Evolutionary conservation across 2,797 vertebrate genomes (phyloP), one percentile per base, ranked within the genome.

Genomic region (Spondyliosoma cantharus): DNA sequence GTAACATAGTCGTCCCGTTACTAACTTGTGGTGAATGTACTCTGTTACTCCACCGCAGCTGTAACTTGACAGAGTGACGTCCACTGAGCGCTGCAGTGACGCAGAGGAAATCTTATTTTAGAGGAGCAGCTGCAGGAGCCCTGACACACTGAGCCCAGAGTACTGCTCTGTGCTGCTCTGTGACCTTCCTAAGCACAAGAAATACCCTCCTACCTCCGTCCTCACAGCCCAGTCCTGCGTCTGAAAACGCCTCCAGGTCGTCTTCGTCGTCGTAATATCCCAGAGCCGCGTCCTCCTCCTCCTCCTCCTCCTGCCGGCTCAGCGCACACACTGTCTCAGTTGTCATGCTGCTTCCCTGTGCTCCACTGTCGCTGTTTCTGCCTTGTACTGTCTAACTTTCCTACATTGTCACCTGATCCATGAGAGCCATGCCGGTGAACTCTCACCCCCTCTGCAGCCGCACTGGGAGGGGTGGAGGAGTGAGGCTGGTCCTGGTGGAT

Each of bases 151-250:
- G 37, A 37, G 37, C 37, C 37, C 37, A 37, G 37, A 9, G 37
- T 2, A 8, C 32, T 11, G 14, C 46, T 52, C 14, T 5, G 29
- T 27, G 58, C 17, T 16, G 17, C 7, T 37, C 29, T 25, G 25
- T 76, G 81, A 83, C 81, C 78, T 71, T 75, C 67, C 56, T 11
- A 2, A 15, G n/a, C 43, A 16, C 50, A 50, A 9, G 0, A 24
- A 13, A 63, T 15, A 16, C n/a, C 24, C 65, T 74, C 93, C 93
- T 91, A 97, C 96, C 96, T 94, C 95, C 95, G 90, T 96, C 96
- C 83, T 96, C 96, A 53, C 94, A 95, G 87, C 95, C 95, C 75
- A 85, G 94, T 61, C 96, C 96, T 0, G 90, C 46, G 59, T 96
- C 96, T 45, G 94, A 93, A 72, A 96, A 95, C 53, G 94, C 93